Base-by-base conservation (phyloP, 2,797 vertebrate genomes). In the Protonibea diacanthus region DNA sequence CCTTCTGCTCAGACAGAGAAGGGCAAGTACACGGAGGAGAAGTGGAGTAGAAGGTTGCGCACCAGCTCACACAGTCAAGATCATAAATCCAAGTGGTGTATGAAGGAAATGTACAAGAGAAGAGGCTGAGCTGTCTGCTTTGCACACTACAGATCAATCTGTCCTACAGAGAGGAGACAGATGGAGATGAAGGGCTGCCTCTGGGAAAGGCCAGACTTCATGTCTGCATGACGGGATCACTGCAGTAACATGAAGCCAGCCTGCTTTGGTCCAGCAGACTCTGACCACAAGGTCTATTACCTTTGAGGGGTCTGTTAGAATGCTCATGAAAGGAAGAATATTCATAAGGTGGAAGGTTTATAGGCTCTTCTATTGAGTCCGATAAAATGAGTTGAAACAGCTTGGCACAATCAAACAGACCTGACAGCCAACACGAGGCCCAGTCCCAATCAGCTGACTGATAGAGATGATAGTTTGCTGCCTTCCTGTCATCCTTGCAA, bases 61-160 rank as follows among this genome's bases (percentile, higher is more conserved):
- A 55, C 21, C 5, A 23, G 73, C 40, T 78, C 69, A 60, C 25
- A 47, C 10, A 4, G 60, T 27, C 1, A 0, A 17, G 33, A 15
- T 23, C 59, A 29, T 44, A 69, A 62, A 72, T 55, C 45, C 51
- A 57, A 52, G 58, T 1, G n/a, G 2, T 40, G 64, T n/a, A 23
- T 12, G 49, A 80, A 23, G 64, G 70, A 23, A 58, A 62, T 15
- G 60, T 40, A 47, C 7, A 48, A 27, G 25, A 27, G 69, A 61
- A 21, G 25, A 59, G 33, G 44, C 59, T 25, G 52, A 44, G 52
- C 14, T 5, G 66, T 75, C 5, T 29, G 69, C 78, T 83, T 48
- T 48, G 55, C 61, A 84, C 15, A 18, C 45, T 56, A 53, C 60
- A 71, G 51, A 86, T 88, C 80, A 71, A 76, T 72, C 62, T 57